Percentiles rank a stretch among this genome's conserved stretches.
phyloP scores from a whole-genome alignment of 2,888 invertebrate species.

The Caradrina clavipalpis region DNA sequence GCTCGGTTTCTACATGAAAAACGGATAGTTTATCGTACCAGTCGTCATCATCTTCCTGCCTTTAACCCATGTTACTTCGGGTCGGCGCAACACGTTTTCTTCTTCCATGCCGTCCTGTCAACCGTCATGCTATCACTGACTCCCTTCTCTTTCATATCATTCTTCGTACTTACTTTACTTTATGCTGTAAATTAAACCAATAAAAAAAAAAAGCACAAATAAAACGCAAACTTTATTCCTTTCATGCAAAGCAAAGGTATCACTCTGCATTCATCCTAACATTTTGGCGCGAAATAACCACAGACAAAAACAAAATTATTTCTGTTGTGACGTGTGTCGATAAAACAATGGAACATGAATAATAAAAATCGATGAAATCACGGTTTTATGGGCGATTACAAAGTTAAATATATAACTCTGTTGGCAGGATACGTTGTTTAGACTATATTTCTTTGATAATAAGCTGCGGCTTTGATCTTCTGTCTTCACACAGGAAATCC shows the following conservation, averaged over 20 bases:
- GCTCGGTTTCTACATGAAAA: no score
- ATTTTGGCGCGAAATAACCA: constrained; percentile 36
- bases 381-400: constrained; percentile 34
- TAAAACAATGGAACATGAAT: constrained; percentile 45
- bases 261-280: constrained; percentile 30
- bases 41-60: no score
- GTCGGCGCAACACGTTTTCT: no score
- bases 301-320: constrained; percentile 54
- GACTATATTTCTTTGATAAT: constrained; percentile 29
- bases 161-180: no score
- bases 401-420: constrained; percentile 32
- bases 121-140: no score
- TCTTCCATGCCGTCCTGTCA: no score
- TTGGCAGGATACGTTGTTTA: constrained; percentile 37
- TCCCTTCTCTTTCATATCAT: no score
- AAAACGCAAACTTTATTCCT: neutral
- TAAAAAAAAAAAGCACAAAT: no score
- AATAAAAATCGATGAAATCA: constrained; percentile 55
- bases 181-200: no score
- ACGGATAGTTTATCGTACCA: no score
- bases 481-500: constrained; percentile 7
- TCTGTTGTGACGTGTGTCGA: constrained; percentile 28
- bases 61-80: no score
- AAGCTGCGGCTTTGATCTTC: constrained; percentile 29
- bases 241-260: neutral